Conservation (phyloP, 2,797 vertebrate genomes). For the Myotis myotis region DNA sequence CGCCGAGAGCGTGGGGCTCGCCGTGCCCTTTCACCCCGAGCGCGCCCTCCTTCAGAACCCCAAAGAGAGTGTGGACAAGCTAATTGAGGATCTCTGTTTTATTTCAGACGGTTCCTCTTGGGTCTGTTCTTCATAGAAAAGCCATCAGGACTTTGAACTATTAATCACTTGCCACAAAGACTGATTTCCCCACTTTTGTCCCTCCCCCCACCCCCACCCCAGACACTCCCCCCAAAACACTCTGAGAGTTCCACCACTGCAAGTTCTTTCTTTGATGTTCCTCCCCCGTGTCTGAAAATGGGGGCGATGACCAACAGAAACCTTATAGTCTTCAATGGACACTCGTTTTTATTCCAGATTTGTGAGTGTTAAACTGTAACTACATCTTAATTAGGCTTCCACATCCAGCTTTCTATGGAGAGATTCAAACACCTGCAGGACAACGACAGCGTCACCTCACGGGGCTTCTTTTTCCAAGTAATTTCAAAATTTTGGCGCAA, state of each 20-base stretch:
- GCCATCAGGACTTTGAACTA: constrained; percentile 61
- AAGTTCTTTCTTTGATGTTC: constrained; percentile 47
- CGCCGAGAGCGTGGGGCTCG: not conserved
- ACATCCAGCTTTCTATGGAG: not conserved
- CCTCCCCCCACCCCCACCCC: too few relatives aligned
- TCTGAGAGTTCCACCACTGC: not conserved
- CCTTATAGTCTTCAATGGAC: not conserved
- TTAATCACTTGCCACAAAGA: constrained; percentile 64
- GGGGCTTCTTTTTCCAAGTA: not conserved
- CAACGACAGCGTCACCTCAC: not conserved
- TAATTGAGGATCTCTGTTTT: constrained; percentile 65
- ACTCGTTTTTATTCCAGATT: not conserved
- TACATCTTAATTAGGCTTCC: not conserved
- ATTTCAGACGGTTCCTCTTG: constrained; percentile 8
- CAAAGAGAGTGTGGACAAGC: constrained; percentile 51
- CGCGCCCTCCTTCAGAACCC: not conserved
- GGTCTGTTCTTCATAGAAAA: constrained; percentile 70
- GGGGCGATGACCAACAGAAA: constrained; percentile 1
- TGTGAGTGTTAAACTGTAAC: not conserved
- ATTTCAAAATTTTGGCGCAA: not conserved
- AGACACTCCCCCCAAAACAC: not conserved
- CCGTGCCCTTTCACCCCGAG: constrained; percentile 15
- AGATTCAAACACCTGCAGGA: not conserved
- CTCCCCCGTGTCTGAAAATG: not conserved
- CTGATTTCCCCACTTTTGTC: not conserved